These are phyloP conservation scores for Euplagia quadripunctaria DNA, from an alignment of 2,888 invertebrate species.

Conservation along the genomic window DNA sequence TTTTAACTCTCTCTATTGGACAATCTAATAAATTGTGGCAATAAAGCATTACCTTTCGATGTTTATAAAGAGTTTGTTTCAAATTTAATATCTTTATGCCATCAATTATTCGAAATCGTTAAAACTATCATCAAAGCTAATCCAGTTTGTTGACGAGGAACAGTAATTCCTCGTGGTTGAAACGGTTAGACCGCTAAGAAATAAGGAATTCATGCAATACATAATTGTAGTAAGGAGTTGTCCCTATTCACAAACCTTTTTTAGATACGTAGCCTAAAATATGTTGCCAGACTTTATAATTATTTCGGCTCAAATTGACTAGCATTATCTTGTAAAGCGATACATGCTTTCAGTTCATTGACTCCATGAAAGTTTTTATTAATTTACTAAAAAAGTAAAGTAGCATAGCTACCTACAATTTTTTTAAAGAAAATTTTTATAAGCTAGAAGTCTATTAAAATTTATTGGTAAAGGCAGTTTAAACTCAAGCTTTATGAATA, in stretches of 20 bases:
- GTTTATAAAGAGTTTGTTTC: background rate
- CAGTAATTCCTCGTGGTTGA: background rate
- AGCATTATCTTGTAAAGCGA: background rate
- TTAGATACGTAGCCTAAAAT: background rate
- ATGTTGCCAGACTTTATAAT: background rate
- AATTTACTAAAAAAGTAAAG: background rate
- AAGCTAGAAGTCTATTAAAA: no score
- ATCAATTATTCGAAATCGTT: no score
- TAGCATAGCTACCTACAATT: background rate
- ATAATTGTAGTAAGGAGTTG: background rate
- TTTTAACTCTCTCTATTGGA: background rate
- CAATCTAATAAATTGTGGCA: background rate
- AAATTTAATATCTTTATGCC: no score
- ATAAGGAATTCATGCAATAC: no score
- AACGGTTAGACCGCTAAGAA: background rate
- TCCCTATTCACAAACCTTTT: background rate
- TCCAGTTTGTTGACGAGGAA: background rate
- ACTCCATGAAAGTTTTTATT: background rate
- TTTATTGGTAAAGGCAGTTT: background rate
- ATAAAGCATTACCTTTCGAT: background rate
- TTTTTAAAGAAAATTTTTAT: background rate
- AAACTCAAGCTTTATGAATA: slow-evolving; percentile 16
- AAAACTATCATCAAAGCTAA: background rate
- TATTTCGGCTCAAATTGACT: slow-evolving; percentile 1
- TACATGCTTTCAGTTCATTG: background rate